Base-by-base conservation (phyloP, 2,888 invertebrate species). In the Folsomia candida region DNA sequence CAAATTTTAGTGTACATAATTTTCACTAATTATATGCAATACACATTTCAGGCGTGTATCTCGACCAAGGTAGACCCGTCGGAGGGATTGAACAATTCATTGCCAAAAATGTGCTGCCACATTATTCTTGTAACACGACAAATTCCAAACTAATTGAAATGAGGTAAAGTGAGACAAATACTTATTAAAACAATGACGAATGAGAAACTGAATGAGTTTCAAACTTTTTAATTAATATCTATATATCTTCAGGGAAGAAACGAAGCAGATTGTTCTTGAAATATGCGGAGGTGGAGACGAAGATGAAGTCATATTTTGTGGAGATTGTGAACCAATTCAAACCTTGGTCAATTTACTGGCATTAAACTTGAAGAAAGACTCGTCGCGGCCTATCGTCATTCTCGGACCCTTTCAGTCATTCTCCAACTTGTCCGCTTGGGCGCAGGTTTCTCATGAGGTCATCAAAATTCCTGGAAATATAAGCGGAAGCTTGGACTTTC, bases 21-120 rank as follows among this genome's bases (percentile, higher is more conserved):
- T n/a, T n/a, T n/a, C n/a, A n/a, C n/a, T n/a, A n/a, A n/a, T n/a
- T n/a, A n/a, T n/a, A n/a, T n/a, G n/a, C n/a, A n/a, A n/a, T n/a
- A n/a, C n/a, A n/a, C n/a, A n/a, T n/a, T n/a, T n/a, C n/a, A n/a
- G n/a, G n/a, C n/a, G n/a, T n/a, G n/a, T n/a, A n/a, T n/a, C n/a
- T n/a, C n/a, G n/a, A n/a, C n/a, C n/a, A n/a, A n/a, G 94, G 94
- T 22, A 87, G 91, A 79, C 89, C 91, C 0, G 82, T 94, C 77
- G 89, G 89, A 72, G 93, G 92, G 85, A 87, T 94, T 77, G 94
- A 94, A 82, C 92, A 93, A 81, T 93, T 91, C 83, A 88, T 94
- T 70, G 83, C 87, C 6, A 86, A 88, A 68, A 89, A 93, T 81
- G 92, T 94, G 14, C 85, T 94, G 71, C 91, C 92, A 3, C 88